Base-by-base conservation (phyloP, 1,140 invertebrate species). In the Drosophila miranda region DNA sequence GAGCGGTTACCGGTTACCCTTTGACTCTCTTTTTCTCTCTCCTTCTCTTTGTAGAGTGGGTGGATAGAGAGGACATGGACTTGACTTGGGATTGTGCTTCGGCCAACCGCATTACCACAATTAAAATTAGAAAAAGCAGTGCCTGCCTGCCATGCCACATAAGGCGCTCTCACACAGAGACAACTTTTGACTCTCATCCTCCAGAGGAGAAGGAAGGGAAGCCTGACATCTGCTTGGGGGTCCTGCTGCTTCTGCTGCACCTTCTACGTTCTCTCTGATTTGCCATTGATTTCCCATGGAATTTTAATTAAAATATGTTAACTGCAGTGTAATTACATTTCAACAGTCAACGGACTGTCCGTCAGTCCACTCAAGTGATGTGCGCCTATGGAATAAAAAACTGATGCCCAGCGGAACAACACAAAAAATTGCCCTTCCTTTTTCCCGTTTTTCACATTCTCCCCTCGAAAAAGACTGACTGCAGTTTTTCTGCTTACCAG, bases 91-190 rank as follows among this genome's bases (percentile, higher is more conserved):
- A 19, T 19, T 19, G 1, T 2, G 46, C 21, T 50, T 46, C 28
- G 77, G 59, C 76, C 52, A 80, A 62, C 71, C 77, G 60, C 77
- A 80, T 55, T 70, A 56, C 59, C 71, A 75, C 77, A 76, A 80
- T 80, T 76, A 79, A 79, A 79, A 68, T 80, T 75, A 75, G 64
- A 75, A 75, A 68, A 75, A 75, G 72, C 60, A 43, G 60, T 42
- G 48, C 69, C 23, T 26, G 23, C 69, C 63, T 64, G 43, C 72
- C 79, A 79, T 79, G 75, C 75, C 75, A 67, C 75, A 43, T 79
- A 74, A 67, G 70, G 56, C 48, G 69, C 62, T 54, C 63, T 11
- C 26, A 42, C 63, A 16, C 67, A 54, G 38, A 34, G 38, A 44
- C 2, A 55, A 55, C 53, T 55, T 44, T 30, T 42, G 44, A 54